Evolutionary conservation across 2,113 vertebrate species (phyloP).

Genomic region (Sterrhoptilus dennistouni): DNA sequence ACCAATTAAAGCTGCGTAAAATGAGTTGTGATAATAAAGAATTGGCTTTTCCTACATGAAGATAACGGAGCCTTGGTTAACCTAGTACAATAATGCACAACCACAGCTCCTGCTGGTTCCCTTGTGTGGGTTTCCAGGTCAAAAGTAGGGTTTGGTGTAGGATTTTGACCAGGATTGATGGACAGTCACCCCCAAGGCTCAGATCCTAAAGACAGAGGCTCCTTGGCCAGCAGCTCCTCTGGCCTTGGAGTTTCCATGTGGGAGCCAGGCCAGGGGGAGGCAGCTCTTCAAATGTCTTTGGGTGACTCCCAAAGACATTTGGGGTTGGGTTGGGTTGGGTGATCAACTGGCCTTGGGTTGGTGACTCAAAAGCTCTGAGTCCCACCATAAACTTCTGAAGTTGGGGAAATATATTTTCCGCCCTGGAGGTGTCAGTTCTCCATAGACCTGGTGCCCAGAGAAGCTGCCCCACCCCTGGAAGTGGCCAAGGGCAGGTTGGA

Average conservation of each 20-base stretch:
- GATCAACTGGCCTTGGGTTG: background rate
- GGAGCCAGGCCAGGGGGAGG: background rate
- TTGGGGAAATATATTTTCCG: rapidly evolving
- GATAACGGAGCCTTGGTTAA: background rate
- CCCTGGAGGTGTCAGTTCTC: background rate
- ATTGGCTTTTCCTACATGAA: background rate
- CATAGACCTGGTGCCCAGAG: background rate
- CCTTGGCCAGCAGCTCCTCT: background rate
- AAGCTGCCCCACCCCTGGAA: background rate
- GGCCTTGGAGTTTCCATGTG: rapidly evolving
- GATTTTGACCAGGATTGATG: background rate
- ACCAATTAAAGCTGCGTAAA: background rate
- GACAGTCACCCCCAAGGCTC: rapidly evolving
- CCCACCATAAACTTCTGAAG: background rate
- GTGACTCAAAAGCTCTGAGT: background rate
- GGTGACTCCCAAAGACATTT: background rate
- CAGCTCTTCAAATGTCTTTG: background rate
- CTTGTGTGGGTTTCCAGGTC: rapidly evolving
- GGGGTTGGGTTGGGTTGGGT: too few species aligned
- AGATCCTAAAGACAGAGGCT: rapidly evolving
- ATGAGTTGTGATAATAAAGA: background rate
- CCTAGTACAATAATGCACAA: background rate
- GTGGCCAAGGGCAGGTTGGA: rapidly evolving
- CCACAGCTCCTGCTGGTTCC: background rate
- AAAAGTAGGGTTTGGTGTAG: background rate